Conservation (phyloP, 92 coral and sea anemone species). For the Bergia sp. region DNA sequence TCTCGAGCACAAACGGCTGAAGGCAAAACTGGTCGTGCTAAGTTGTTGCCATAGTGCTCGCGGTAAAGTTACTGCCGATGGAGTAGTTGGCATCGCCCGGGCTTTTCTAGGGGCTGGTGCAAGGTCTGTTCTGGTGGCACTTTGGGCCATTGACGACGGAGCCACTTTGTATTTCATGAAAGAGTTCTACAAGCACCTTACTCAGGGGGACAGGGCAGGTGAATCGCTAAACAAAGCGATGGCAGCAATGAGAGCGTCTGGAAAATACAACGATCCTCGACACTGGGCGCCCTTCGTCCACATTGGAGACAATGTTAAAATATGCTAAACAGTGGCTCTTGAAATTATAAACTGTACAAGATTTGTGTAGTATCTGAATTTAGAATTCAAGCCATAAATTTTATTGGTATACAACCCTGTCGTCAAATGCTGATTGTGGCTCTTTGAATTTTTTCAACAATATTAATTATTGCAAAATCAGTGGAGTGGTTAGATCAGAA, state of each 20-base stretch:
- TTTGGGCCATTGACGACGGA: conserved; percentile 19
- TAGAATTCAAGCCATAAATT: no score
- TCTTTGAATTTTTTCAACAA: no score
- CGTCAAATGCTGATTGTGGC: no score
- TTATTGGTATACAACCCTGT: no score
- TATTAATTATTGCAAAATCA: no score
- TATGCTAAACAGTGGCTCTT: not conserved
- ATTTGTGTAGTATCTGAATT: no score
- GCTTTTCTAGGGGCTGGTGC: conserved; percentile 6
- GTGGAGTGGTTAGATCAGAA: no score
- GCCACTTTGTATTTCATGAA: conserved; percentile 20
- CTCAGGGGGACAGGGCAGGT: not conserved
- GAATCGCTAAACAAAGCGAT: conserved; percentile 3
- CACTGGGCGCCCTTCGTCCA: conserved; percentile 1
- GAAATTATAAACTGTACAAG: no score
- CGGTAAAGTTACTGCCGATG: not conserved
- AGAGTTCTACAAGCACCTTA: not conserved
- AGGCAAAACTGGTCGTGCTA: conserved; percentile 10
- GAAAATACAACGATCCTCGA: conserved; percentile 4
- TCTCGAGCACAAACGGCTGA: conserved; percentile 7
- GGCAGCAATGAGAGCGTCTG: not conserved
- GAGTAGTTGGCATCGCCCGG: no score
- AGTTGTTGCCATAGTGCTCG: conserved; percentile 16
- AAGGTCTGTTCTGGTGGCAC: conserved; percentile 17
- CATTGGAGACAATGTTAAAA: not conserved